Evolutionary conservation across 2,888 invertebrate species (phyloP).

Genomic region (Sarcophaga carnaria): DNA sequence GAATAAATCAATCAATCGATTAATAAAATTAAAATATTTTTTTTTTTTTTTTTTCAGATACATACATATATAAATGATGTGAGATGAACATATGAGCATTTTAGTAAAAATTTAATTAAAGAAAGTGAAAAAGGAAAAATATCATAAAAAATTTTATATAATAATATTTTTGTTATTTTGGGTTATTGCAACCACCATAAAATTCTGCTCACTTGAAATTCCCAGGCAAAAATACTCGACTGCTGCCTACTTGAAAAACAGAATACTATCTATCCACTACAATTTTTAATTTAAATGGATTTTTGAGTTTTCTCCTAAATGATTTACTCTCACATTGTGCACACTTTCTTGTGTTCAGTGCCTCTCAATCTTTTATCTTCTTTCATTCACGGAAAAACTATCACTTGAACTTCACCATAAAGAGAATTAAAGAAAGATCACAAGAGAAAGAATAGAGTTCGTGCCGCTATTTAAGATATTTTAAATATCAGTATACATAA

Average conservation of each 20-base stretch:
- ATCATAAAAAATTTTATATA: slow-evolving; percentile 47
- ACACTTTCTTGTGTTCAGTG: slow-evolving; percentile 17
- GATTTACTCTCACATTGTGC: slow-evolving; percentile 12
- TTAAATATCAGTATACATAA: slow-evolving; percentile 60
- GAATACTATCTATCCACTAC: slow-evolving; percentile 43
- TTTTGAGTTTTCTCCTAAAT: slow-evolving; percentile 15
- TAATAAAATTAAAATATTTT: too few species aligned
- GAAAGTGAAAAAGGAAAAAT: slow-evolving; percentile 20
- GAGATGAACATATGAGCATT: too few species aligned
- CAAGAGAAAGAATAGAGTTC: slow-evolving; percentile 33
- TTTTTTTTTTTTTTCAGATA: too few species aligned
- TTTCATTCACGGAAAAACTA: not conserved
- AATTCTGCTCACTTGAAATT: slow-evolving; percentile 45
- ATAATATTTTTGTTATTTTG: slow-evolving; percentile 26
- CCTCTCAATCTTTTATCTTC: not conserved
- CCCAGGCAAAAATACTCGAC: slow-evolving; percentile 36
- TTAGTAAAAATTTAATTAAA: too few species aligned
- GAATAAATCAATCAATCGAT: too few species aligned
- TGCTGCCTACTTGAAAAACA: slow-evolving; percentile 47
- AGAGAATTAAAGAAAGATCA: slow-evolving; percentile 24
- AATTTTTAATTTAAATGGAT: slow-evolving; percentile 30
- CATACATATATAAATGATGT: too few species aligned
- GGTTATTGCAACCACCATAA: slow-evolving; percentile 36
- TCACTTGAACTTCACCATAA: slow-evolving; percentile 9
- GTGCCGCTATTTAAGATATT: slow-evolving; percentile 50